Conservation (phyloP, 2,113 vertebrate genomes). For the Cariama cristata region DNA sequence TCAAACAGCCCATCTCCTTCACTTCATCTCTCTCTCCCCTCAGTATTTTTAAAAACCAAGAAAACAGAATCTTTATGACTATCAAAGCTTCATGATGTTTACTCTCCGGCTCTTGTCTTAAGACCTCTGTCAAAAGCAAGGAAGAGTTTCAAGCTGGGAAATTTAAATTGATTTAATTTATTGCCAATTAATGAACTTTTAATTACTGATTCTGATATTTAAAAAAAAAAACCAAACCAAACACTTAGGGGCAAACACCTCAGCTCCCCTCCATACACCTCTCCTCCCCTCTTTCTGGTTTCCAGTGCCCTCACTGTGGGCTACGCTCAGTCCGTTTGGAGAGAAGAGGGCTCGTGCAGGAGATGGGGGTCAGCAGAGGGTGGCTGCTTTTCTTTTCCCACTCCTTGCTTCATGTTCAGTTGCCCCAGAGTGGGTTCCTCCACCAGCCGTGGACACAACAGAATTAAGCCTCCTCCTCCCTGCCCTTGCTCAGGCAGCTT, state of each 20-base stretch:
- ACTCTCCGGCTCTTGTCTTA: neutral
- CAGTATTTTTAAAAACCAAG: neutral
- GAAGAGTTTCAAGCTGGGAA: neutral
- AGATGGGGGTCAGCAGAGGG: neutral
- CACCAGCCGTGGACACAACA: rapidly evolving
- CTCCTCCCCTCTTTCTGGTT: neutral
- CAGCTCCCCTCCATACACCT: rapidly evolving
- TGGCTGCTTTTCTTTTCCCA: neutral
- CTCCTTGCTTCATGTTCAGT: neutral
- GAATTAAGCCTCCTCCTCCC: neutral
- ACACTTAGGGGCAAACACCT: neutral
- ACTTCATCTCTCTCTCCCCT: neutral
- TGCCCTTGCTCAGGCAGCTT: neutral
- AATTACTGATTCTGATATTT: neutral
- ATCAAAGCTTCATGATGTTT: neutral
- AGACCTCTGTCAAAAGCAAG: neutral
- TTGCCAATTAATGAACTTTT: neutral
- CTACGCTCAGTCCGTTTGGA: neutral
- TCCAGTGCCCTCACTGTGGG: neutral
- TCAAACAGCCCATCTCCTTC: neutral
- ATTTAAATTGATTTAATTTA: neutral
- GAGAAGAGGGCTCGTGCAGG: neutral
- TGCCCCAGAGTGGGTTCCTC: neutral
- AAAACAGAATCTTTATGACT: neutral
- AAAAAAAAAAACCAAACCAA: neutral